Evolutionary conservation across 2,113 vertebrate genomes (phyloP).

Genomic region (Pseudorhombus dupliciocellatus): DNA sequence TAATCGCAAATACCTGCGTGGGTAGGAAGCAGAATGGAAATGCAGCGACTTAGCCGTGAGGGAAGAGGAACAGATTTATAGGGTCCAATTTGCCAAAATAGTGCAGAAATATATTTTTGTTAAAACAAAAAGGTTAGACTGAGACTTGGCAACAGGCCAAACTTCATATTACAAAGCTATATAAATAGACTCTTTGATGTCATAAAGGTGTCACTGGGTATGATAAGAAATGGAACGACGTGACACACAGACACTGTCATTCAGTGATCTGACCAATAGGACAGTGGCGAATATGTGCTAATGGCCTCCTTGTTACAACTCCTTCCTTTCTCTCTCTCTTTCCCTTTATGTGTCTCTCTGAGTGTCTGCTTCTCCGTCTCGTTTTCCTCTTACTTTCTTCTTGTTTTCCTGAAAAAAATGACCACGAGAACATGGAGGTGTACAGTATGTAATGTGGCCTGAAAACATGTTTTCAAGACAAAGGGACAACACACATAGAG

Average conservation of each 20-base stretch:
- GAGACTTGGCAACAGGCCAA: background rate
- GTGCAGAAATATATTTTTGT: background rate
- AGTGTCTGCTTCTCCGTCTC: background rate
- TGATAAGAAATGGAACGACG: background rate
- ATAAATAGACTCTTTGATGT: slow-evolving; percentile 27
- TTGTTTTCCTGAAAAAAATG: background rate
- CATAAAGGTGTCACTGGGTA: background rate
- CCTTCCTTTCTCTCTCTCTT: background rate
- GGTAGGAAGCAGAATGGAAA: no score
- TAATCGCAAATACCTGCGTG: no score
- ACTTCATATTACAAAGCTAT: background rate
- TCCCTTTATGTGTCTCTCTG: background rate
- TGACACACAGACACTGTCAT: background rate
- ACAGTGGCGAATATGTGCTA: background rate
- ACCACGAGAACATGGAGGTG: background rate
- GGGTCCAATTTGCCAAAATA: no score
- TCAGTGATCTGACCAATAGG: background rate
- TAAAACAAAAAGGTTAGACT: background rate
- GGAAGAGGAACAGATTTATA: no score
- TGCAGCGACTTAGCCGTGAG: no score
- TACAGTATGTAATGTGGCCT: no score
- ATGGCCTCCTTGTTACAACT: slow-evolving; percentile 1
- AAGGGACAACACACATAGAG: background rate
- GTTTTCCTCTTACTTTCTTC: background rate
- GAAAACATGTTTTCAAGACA: no score